Evolutionary conservation across 1,140 invertebrate species (phyloP).

Genomic region (Zaprionus gabonicus): DNA sequence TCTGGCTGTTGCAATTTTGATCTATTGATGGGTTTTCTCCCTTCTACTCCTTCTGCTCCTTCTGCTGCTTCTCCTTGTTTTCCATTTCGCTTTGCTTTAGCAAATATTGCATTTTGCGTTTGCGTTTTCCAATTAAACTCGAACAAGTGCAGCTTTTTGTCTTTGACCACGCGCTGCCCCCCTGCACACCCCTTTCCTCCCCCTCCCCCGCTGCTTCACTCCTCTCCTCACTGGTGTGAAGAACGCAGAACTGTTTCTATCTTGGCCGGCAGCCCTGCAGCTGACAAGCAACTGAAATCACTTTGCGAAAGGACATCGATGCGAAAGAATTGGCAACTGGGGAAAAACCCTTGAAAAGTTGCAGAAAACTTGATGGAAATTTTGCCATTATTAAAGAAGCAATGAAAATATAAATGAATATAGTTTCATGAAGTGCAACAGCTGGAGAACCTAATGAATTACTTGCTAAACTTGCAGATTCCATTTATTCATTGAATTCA

Average conservation of each 20-base stretch:
- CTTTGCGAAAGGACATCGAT: constrained; percentile 2
- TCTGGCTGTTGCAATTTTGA: constrained; percentile 64
- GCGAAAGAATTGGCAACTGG: background rate
- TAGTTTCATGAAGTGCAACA: background rate
- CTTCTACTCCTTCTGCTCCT: too few relatives aligned
- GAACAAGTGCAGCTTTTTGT: constrained; percentile 58
- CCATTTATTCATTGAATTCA: too few relatives aligned
- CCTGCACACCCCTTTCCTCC: background rate
- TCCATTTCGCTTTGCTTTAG: constrained; percentile 30
- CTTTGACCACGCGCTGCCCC: constrained; percentile 10
- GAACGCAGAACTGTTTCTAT: background rate
- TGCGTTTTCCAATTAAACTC: constrained; percentile 76
- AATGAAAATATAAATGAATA: constrained; percentile 3
- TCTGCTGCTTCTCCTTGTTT: background rate
- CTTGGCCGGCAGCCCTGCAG: background rate
- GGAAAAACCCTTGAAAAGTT: background rate
- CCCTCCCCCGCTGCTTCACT: background rate
- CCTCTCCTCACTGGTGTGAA: background rate
- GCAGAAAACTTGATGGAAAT: background rate
- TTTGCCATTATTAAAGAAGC: background rate
- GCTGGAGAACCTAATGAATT: background rate
- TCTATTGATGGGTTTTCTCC: constrained; percentile 63
- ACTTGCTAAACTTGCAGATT: background rate
- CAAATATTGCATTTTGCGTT: constrained; percentile 78
- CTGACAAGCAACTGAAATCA: constrained; percentile 4